Evolutionary conservation across 2,888 invertebrate species (phyloP).

Genomic region (Aporophyla nigra): DNA sequence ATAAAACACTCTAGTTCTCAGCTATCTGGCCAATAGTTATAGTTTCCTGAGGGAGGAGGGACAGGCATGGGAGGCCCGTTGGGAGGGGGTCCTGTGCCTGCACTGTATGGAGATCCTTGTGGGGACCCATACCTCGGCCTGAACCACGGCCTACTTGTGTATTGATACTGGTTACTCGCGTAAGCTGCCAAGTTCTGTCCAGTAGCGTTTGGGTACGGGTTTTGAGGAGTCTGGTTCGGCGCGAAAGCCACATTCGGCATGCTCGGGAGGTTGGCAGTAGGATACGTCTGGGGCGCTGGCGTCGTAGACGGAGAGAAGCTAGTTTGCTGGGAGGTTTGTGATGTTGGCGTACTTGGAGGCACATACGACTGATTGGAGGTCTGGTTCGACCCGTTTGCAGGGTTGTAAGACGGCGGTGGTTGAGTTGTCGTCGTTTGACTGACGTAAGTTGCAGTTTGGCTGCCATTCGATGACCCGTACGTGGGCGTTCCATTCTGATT

Average conservation of each 20-base stretch:
- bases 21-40: slow-evolving; percentile 89
- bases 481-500: slow-evolving; percentile 78
- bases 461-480: slow-evolving; percentile 79
- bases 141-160: slow-evolving; percentile 87
- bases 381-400: slow-evolving; percentile 80
- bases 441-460: slow-evolving; percentile 74
- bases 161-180: slow-evolving; percentile 87
- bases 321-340: slow-evolving; percentile 79
- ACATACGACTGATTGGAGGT: slow-evolving; percentile 77
- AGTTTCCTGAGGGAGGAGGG: slow-evolving; percentile 84
- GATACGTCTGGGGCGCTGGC: slow-evolving; percentile 83
- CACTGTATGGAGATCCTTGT: slow-evolving; percentile 84
- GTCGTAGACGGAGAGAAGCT: slow-evolving; percentile 86
- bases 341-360: slow-evolving; percentile 73
- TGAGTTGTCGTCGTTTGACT: slow-evolving; percentile 79
- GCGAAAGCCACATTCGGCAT: slow-evolving; percentile 83
- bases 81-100: slow-evolving; percentile 78
- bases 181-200: slow-evolving; percentile 88
- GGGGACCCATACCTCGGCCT: slow-evolving; percentile 86
- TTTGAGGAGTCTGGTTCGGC: slow-evolving; percentile 78
- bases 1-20: slow-evolving; percentile 81
- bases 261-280: slow-evolving; percentile 76
- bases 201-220: slow-evolving; percentile 87
- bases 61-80: slow-evolving; percentile 83
- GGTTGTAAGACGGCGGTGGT: slow-evolving; percentile 79